Evolutionary conservation across 2,888 invertebrate species (phyloP), one percentile per base, ranked within the genome.

Genomic region (Amphipyra berbera): DNA sequence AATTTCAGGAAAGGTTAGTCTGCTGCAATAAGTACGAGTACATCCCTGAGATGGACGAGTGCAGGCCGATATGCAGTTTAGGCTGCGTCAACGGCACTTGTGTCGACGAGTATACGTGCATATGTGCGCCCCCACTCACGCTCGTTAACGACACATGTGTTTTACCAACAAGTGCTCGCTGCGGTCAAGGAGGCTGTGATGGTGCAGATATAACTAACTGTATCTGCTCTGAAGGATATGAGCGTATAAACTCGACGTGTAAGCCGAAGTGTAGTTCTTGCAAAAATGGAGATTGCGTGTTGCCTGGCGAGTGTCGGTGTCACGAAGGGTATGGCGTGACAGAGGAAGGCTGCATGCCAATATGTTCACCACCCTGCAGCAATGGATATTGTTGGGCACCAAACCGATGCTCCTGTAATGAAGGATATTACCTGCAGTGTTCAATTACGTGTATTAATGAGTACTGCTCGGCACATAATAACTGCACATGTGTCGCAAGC

Each of bases 151-250:
- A 64, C 53, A 35, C 46, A 9, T 66, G 67, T 10, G 14, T 65
- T 0, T 50, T 27, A 15, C 15, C 50, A 12, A 52, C 33, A 6
- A 71, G 68, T 46, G 14, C 40, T 35, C 38, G 14, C 42, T 69
- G 69, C 42, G 60, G 60, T 6, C 48, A 69, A 13, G 87, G 92
- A 0, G 73, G 73, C 1, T 95, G 95, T 62, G 70, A 82, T 2
- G 89, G 83, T 0, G 91, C 92, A 0, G 80, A 90, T 0, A 76
- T 78, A 13, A 95, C 95, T 42, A 27, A 53, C 1, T 80, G 79
- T 27, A n/a, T 13, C 6, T 79, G 79, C 50, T 46, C 42, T 8
- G 10, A 38, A 9, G 70, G 59, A 10, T 70, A 61, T 30, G 46
- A 38, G 37, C 33, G 41, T 6, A 52, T 35, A 5, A 37, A 27